Conservation (phyloP, 2,888 invertebrate genomes). For the Himalopsyche anomala region DNA sequence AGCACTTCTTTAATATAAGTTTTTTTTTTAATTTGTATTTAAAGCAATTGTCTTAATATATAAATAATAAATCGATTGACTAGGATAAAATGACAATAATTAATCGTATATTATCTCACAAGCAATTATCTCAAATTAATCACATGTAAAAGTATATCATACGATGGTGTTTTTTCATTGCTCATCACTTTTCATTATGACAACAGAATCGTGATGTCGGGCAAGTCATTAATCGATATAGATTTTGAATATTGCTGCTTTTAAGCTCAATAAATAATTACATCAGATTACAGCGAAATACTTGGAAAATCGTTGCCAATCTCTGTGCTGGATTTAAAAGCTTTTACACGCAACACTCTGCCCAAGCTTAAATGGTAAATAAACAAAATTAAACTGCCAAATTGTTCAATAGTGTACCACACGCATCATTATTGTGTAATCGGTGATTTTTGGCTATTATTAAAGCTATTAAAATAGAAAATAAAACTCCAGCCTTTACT, state of each 20-base stretch:
- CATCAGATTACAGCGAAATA: background rate
- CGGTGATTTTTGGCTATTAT: slow-evolving; percentile 18
- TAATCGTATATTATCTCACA: no score
- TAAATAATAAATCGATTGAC: no score
- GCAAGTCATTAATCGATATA: background rate
- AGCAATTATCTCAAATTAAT: no score
- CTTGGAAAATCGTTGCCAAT: background rate
- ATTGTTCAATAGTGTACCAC: slow-evolving; percentile 12
- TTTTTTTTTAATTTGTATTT: no score
- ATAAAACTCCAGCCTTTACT: background rate
- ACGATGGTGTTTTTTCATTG: no score
- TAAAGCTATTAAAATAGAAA: background rate
- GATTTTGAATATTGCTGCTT: background rate
- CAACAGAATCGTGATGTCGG: background rate
- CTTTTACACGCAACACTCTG: slow-evolving; percentile 6
- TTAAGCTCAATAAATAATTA: background rate
- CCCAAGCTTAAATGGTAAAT: slow-evolving; percentile 24
- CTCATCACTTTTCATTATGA: background rate
- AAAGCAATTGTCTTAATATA: no score
- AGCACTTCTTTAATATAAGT: no score
- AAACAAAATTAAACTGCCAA: slow-evolving; percentile 22
- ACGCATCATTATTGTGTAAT: slow-evolving; percentile 19
- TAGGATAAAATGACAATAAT: no score
- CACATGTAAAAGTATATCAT: no score
- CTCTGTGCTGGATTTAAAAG: background rate